Evolutionary conservation across 92 coral and sea anemone genomes (phyloP).

Genomic region (Montipora capitata): DNA sequence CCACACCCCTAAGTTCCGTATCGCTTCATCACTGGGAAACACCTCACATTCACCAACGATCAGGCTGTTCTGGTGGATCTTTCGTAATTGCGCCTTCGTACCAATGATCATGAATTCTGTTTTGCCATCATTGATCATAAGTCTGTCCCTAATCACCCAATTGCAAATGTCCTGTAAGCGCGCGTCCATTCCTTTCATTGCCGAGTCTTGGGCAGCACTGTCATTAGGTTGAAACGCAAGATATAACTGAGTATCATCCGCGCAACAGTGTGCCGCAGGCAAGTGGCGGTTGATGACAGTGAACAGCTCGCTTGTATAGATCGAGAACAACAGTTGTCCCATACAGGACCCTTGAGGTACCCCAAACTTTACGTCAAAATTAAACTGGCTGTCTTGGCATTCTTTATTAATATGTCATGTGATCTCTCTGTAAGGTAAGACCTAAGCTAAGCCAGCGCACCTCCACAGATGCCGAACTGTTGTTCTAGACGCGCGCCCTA

Average conservation of each 20-base stretch:
- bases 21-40: constrained; percentile 14
- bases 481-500: constrained; percentile 17
- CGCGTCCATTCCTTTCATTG: too few relatives aligned
- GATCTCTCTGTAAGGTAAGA: constrained; percentile 27
- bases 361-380: constrained; percentile 1
- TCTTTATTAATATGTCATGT: constrained; percentile 5
- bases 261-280: constrained; percentile 8
- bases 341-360: constrained; percentile 36
- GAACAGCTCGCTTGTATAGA: constrained; percentile 26
- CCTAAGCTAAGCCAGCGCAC: constrained; percentile 23
- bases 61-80: constrained; percentile 16
- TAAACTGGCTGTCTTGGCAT: background rate
- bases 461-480: constrained; percentile 25
- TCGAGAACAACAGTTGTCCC: constrained; percentile 29
- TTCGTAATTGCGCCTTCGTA: constrained; percentile 22
- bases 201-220: too few relatives aligned
- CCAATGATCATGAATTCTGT: background rate
- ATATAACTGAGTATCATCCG: constrained; percentile 1
- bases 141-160: too few relatives aligned
- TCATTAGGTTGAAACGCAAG: background rate
- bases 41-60: constrained; percentile 16
- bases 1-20: background rate
- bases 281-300: constrained; percentile 6
- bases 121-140: too few relatives aligned
- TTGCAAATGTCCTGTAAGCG: too few relatives aligned